Evolutionary conservation across 2,113 vertebrate genomes (phyloP).

Genomic region (Nerophis lumbriciformis): DNA sequence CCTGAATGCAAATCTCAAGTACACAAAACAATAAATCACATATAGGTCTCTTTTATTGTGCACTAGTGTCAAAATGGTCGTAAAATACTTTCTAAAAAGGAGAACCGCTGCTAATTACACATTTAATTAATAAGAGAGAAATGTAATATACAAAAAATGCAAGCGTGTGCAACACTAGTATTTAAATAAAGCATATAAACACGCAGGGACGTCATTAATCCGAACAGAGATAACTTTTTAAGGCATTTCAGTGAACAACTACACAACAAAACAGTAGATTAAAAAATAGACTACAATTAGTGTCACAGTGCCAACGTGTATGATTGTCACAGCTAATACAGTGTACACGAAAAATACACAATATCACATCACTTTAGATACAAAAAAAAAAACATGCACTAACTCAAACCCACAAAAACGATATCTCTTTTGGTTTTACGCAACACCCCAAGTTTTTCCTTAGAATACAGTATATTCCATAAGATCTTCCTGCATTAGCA

Average conservation of each 20-base stretch:
- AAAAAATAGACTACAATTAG: constrained; percentile 26
- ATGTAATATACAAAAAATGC: constrained; percentile 17
- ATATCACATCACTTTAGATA: constrained; percentile 24
- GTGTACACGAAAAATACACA: constrained; percentile 8
- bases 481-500: constrained; percentile 59
- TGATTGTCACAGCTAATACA: constrained; percentile 55
- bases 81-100: constrained; percentile 23
- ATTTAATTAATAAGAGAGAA: constrained; percentile 14
- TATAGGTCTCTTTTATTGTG: constrained; percentile 28
- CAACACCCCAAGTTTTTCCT: not conserved
- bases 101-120: constrained; percentile 21
- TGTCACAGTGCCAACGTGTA: constrained; percentile 24
- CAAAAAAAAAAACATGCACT: constrained; percentile 35
- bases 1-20: not conserved
- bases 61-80: constrained; percentile 25
- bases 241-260: constrained; percentile 51
- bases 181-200: constrained; percentile 26
- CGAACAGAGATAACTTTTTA: constrained; percentile 13
- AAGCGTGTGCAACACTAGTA: constrained; percentile 26
- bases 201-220: not conserved
- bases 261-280: constrained; percentile 4
- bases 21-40: not conserved
- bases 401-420: constrained; percentile 2
- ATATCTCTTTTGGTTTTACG: constrained; percentile 28
- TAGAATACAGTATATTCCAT: too few species aligned